These are phyloP conservation scores for Forficula auricularia DNA, from an alignment of 1,140 invertebrate genomes.

Conservation along the genomic window DNA sequence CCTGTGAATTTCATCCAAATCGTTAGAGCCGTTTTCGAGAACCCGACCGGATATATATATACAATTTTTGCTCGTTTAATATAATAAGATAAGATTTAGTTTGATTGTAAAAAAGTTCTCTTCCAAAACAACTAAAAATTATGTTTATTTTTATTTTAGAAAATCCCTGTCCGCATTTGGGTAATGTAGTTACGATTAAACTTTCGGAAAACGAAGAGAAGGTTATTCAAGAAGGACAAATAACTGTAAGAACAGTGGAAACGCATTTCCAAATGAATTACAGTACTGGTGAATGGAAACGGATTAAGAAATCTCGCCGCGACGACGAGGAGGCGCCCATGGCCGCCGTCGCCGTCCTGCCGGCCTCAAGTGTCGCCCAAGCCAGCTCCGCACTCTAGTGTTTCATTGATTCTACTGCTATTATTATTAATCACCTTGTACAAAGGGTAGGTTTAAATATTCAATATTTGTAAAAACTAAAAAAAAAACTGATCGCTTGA, in stretches of 20 bases:
- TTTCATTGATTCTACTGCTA: background rate
- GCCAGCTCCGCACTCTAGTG: constrained; percentile 19
- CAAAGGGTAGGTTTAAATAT: too few relatives aligned
- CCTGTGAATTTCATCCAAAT: too few relatives aligned
- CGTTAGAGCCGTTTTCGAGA: too few relatives aligned
- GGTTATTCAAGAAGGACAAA: constrained; percentile 54
- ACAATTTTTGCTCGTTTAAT: too few relatives aligned
- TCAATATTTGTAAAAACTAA: too few relatives aligned
- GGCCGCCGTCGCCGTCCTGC: constrained; percentile 16
- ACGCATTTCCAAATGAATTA: constrained; percentile 96
- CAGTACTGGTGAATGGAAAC: constrained; percentile 82
- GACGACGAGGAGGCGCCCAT: constrained; percentile 5
- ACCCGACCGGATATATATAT: too few relatives aligned
- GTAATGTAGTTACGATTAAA: constrained; percentile 83
- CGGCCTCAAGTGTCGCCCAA: constrained; percentile 19
- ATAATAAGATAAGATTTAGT: too few relatives aligned
- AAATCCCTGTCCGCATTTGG: constrained; percentile 84
- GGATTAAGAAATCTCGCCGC: constrained; percentile 61
- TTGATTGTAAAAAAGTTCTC: too few relatives aligned
- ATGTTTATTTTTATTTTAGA: constrained; percentile 36
- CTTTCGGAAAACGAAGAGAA: constrained; percentile 74
- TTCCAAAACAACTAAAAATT: too few relatives aligned
- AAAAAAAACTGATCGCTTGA: too few relatives aligned
- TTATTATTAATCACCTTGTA: too few relatives aligned
- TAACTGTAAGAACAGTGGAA: constrained; percentile 62